Percentiles rank a stretch among this genome's conserved stretches.
Conservation (phyloP, 2,888 invertebrate genomes). For the Morpho deidamia region DNA sequence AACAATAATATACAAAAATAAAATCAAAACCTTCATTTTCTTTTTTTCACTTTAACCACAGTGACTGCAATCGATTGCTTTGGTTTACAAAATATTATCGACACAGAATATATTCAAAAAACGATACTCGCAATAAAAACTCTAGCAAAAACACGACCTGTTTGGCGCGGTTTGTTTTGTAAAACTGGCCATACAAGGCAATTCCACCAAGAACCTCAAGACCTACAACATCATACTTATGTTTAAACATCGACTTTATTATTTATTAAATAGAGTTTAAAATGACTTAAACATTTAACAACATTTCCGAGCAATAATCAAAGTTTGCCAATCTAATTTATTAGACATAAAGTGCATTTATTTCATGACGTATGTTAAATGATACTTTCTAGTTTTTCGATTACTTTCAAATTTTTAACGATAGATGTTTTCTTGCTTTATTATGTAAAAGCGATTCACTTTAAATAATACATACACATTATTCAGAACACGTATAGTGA, state of each 20-base stretch:
- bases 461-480: no score
- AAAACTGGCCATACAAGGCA: slow-evolving; percentile 22
- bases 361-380: no score
- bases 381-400: no score
- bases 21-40: slow-evolving; percentile 58
- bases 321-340: no score
- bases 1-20: slow-evolving; percentile 52
- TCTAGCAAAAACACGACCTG: slow-evolving; percentile 13
- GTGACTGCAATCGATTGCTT: not conserved
- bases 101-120: not conserved
- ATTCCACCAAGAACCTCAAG: slow-evolving; percentile 10
- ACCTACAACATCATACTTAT: not conserved
- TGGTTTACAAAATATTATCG: not conserved
- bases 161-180: slow-evolving; percentile 16
- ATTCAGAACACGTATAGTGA: no score
- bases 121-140: not conserved
- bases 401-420: no score
- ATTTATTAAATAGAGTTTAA: not conserved
- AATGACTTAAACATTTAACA: no score
- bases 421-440: no score
- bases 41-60: slow-evolving; percentile 5
- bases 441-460: no score
- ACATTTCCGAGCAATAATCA: no score
- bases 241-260: slow-evolving; percentile 1
- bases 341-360: no score